Conservation (phyloP, 2,113 vertebrate genomes). For the Rhinichthys klamathensis region DNA sequence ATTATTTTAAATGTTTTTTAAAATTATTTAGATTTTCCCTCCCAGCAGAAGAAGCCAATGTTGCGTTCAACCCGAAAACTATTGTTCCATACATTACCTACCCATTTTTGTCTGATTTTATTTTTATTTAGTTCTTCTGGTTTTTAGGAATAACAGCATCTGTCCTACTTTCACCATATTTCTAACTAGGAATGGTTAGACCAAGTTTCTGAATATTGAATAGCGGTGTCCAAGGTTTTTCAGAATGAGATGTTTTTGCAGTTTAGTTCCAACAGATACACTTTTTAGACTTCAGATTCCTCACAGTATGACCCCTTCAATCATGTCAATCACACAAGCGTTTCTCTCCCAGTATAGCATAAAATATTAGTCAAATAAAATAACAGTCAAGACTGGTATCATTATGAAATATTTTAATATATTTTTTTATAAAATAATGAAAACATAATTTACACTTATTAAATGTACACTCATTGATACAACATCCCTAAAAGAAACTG, state of each 20-base stretch:
- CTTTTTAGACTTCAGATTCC: neutral
- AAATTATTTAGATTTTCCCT: no score
- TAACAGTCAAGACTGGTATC: constrained; percentile 42
- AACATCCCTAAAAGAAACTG: constrained; percentile 73
- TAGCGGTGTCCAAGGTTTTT: neutral
- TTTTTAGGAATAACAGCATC: no score
- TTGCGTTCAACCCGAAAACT: neutral
- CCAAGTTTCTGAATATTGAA: neutral
- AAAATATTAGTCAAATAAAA: neutral
- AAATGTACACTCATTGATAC: constrained; percentile 82
- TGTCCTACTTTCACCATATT: neutral
- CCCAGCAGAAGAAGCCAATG: neutral
- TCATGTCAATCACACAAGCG: neutral
- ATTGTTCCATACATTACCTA: no score
- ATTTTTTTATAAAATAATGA: constrained; percentile 83
- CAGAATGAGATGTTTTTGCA: neutral
- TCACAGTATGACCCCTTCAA: neutral
- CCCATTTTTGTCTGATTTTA: neutral
- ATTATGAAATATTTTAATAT: constrained; percentile 70
- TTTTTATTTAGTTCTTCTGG: neutral
- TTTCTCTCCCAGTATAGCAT: neutral
- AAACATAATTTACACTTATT: constrained; percentile 84
- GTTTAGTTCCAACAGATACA: neutral
- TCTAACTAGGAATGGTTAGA: neutral
- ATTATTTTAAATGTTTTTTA: no score